phyloP scores from a whole-genome alignment of 2,113 vertebrate genomes.

The Corythornis madagascariensis region DNA sequence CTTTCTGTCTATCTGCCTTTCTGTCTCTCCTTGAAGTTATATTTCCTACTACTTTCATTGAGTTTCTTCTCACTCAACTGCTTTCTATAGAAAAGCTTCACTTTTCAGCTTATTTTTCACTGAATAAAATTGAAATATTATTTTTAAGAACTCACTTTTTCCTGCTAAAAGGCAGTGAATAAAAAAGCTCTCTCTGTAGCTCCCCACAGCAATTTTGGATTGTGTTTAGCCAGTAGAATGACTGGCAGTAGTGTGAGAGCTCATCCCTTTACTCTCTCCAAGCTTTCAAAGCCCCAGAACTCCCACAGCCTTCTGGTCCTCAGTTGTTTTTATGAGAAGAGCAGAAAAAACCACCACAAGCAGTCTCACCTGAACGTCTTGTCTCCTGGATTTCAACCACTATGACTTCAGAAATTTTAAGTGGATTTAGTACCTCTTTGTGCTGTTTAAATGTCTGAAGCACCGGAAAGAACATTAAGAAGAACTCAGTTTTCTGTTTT shows the following conservation, averaged over 20 bases:
- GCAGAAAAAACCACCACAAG: not conserved
- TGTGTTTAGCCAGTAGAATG: not conserved
- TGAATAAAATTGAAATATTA: constrained; percentile 4
- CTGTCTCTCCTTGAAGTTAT: not conserved
- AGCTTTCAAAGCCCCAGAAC: not conserved
- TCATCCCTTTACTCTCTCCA: not conserved
- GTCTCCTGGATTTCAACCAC: not conserved
- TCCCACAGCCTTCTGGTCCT: not conserved
- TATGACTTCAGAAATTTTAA: not conserved
- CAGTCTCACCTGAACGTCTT: not conserved
- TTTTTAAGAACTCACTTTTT: constrained; percentile 12
- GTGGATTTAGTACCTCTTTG: not conserved
- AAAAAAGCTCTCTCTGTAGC: not conserved
- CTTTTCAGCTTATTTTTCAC: constrained; percentile 10
- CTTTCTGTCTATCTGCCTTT: not conserved
- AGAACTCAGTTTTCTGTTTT: not conserved
- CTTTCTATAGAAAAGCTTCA: not conserved
- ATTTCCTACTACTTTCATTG: not conserved
- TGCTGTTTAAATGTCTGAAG: not conserved
- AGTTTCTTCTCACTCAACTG: not conserved
- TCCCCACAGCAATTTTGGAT: not conserved
- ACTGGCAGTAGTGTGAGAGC: not conserved
- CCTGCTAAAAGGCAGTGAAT: not conserved
- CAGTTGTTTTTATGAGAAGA: not conserved
- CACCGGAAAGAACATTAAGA: not conserved